Evolutionary conservation across 2,113 vertebrate genomes (phyloP), one percentile per base, ranked within the genome.

Genomic region (Seriola rivoliana): DNA sequence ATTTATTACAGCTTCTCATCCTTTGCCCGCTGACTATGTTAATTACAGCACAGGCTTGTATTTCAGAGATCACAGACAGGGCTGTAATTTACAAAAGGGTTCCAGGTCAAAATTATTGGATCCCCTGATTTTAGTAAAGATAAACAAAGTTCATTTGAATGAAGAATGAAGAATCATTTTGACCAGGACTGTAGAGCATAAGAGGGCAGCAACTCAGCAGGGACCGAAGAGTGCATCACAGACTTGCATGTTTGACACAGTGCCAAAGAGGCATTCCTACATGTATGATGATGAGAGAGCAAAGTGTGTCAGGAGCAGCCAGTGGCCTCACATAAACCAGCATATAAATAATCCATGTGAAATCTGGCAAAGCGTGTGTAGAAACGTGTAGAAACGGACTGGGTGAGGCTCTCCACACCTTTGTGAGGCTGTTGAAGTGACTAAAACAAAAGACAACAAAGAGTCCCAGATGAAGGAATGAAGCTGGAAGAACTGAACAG

Each of bases 341-440:
- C 13, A 16, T 16, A 73, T 92, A 59, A 93, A 92, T 91, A 88
- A 93, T 81, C 80, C 60, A 91, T 63, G 72, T 50, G 7, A 86
- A 82, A 83, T 84, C 82, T 80, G 59, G 65, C 71, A 40, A 62
- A 21, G 74, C 78, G 62, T 70, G 34, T 38, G 67, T 66, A 34
- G 71, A 75, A 78, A 55, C 16, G 34, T 38, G 67, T 66, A 34
- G 71, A 75, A 78, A 55, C 16, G 58, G 86, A 5, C 55, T 60
- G 50, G 38, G 13, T 44, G 63, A 57, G 25, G 29, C 21, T 57
- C 23, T 72, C 8, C 10, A 6, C 21, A 19, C 21, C 34, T 34
- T 62, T 32, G 55, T 46, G 8, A 8, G 13, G 12, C 16, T 38
- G 36, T 1, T 29, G 21, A 62, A 12, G 55, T 11, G 50, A 54